These are phyloP conservation scores for Electrophaes corylata DNA, from an alignment of 2,888 invertebrate species.

Conservation along the genomic window DNA sequence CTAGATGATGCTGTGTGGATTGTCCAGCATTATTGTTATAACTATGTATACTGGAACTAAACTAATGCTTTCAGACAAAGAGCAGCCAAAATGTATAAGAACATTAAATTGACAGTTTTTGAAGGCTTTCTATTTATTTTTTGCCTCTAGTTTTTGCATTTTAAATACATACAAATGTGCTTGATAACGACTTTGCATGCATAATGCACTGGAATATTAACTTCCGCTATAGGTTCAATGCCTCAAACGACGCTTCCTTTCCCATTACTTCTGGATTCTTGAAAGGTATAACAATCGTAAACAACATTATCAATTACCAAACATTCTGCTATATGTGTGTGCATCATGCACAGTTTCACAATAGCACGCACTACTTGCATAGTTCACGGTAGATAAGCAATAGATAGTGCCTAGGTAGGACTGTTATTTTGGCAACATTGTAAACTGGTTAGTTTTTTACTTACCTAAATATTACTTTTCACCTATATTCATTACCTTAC, in stretches of 20 bases:
- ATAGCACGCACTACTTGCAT: slow-evolving; percentile 23
- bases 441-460: slow-evolving; percentile 13
- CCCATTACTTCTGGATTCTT: slow-evolving; percentile 18
- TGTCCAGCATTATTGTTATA: too few species aligned
- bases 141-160: not conserved
- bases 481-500: too few species aligned
- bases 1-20: too few species aligned
- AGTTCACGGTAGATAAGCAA: slow-evolving; percentile 27
- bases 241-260: slow-evolving; percentile 6
- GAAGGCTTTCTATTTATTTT: not conserved
- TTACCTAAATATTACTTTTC: not conserved
- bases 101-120: not conserved
- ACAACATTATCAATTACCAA: slow-evolving; percentile 13
- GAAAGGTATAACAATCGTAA: not conserved
- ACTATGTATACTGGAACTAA: too few species aligned
- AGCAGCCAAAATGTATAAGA: too few species aligned
- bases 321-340: slow-evolving; percentile 8
- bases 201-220: slow-evolving; percentile 7
- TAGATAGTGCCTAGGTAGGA: slow-evolving; percentile 9
- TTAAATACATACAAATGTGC: slow-evolving; percentile 9
- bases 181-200: slow-evolving; percentile 16
- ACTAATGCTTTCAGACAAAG: too few species aligned
- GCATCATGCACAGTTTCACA: slow-evolving; percentile 21
- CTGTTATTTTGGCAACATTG: slow-evolving; percentile 14
- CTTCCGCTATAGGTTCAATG: slow-evolving; percentile 16